Evolutionary conservation across 1,140 invertebrate species (phyloP).

Genomic region (Matsumurasca onukii): DNA sequence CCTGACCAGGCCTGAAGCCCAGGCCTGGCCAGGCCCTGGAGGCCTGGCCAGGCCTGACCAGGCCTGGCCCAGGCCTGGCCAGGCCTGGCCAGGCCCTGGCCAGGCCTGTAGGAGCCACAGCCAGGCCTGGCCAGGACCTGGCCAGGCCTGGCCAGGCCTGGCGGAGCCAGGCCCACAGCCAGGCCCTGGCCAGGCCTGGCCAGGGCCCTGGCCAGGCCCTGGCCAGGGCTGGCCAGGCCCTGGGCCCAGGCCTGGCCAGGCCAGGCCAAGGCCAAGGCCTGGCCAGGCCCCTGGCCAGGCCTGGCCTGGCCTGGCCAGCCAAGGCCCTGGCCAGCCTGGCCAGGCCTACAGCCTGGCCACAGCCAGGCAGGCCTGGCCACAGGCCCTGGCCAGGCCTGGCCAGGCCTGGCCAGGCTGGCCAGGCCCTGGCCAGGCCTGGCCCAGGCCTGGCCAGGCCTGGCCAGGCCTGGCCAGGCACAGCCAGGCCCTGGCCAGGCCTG

Average conservation of each 20-base stretch:
- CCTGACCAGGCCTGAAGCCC: neutral
- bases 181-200: neutral
- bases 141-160: conserved; percentile 3
- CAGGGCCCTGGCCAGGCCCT: neutral
- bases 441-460: no score
- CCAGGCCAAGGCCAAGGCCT: neutral
- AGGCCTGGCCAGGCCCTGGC: no score
- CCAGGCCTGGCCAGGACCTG: conserved; percentile 3
- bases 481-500: no score
- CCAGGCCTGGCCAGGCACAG: no score
- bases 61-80: neutral
- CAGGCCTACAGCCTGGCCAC: neutral
- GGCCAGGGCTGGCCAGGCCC: neutral
- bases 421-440: no score
- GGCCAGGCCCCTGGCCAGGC: conserved; percentile 3
- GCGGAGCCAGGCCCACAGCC: neutral
- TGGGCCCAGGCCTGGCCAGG: neutral
- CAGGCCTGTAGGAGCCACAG: neutral
- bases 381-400: conserved; percentile 23
- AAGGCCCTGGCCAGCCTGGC: no score
- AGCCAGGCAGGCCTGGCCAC: neutral
- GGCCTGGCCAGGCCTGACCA: neutral
- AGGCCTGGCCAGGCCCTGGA: neutral
- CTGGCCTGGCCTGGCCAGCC: neutral
- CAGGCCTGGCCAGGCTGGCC: no score